Evolutionary conservation across 2,888 invertebrate species (phyloP).

Genomic region (Caenorhabditis drosophilae): DNA sequence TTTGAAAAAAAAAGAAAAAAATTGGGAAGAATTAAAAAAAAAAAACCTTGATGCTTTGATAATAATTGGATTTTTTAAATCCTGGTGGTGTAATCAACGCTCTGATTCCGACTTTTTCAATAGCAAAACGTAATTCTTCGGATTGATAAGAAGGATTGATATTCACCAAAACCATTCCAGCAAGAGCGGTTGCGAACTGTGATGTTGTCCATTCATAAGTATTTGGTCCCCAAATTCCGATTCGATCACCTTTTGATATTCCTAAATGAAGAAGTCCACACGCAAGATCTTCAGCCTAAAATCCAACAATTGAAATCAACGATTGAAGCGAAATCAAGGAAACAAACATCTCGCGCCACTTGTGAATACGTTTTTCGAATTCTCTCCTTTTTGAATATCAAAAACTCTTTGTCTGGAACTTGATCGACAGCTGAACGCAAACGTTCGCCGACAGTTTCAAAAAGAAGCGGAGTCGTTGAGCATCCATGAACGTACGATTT

Average conservation of each 20-base stretch:
- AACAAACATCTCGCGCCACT: conserved; percentile 61
- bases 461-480: conserved; percentile 56
- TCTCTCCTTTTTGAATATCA: conserved; percentile 64
- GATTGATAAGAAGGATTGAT: conserved; percentile 80
- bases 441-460: conserved; percentile 65
- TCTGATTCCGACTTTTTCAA: conserved; percentile 76
- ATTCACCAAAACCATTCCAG: conserved; percentile 79
- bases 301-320: too few relatives aligned
- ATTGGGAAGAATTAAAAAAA: neutral
- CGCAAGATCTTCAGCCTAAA: conserved; percentile 78
- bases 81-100: conserved; percentile 76
- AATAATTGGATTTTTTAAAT: conserved; percentile 78
- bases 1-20: neutral
- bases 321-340: neutral
- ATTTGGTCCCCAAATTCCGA: conserved; percentile 84
- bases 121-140: conserved; percentile 78
- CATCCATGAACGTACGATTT: conserved; percentile 66
- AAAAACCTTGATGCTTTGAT: conserved; percentile 68
- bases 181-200: conserved; percentile 78
- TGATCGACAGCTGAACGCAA: conserved; percentile 61
- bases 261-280: conserved; percentile 79
- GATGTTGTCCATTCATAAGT: conserved; percentile 79
- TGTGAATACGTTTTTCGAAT: conserved; percentile 63
- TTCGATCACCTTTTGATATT: conserved; percentile 77
- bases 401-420: conserved; percentile 64